These are phyloP conservation scores for Amblyjoppa proteus DNA, from an alignment of 2,888 invertebrate species.

Conservation along the genomic window DNA sequence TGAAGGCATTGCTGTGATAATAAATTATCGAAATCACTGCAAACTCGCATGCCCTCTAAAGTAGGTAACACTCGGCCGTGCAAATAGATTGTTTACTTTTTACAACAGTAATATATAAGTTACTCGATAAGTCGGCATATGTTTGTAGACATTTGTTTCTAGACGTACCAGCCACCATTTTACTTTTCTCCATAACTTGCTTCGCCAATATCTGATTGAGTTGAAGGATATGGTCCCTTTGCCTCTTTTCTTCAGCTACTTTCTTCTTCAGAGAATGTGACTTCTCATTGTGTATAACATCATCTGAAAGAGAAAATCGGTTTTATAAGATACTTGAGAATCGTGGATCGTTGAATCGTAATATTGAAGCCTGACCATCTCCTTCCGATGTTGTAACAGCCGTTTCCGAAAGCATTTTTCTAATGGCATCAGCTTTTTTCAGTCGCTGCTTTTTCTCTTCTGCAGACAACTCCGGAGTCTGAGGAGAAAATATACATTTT, in stretches of 20 bases:
- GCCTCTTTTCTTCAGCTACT: slow-evolving; percentile 93
- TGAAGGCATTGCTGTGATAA: slow-evolving; percentile 19
- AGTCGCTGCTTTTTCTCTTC: slow-evolving; percentile 94
- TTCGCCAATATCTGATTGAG: slow-evolving; percentile 96
- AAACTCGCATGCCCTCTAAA: slow-evolving; percentile 57
- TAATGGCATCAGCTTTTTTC: slow-evolving; percentile 96
- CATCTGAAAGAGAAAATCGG: slow-evolving; percentile 72
- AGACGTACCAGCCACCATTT: slow-evolving; percentile 96
- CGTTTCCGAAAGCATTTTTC: slow-evolving; percentile 94
- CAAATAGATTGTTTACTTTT: slow-evolving; percentile 15
- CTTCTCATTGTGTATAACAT: slow-evolving; percentile 77
- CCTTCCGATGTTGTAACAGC: slow-evolving; percentile 85
- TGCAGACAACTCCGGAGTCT: slow-evolving; percentile 93
- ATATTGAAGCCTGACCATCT: slow-evolving; percentile 71
- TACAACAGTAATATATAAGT: slow-evolving; percentile 29
- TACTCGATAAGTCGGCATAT: not conserved
- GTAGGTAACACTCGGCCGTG: slow-evolving; percentile 37
- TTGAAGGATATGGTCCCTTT: slow-evolving; percentile 95
- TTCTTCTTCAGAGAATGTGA: slow-evolving; percentile 88
- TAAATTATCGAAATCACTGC: slow-evolving; percentile 20
- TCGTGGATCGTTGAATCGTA: not conserved
- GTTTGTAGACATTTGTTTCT: slow-evolving; percentile 1
- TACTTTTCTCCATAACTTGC: slow-evolving; percentile 97
- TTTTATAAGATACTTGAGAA: not conserved
- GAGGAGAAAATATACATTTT: slow-evolving; percentile 13